Base-by-base conservation (phyloP, 2,113 vertebrate species). In the Cavia aperea region DNA sequence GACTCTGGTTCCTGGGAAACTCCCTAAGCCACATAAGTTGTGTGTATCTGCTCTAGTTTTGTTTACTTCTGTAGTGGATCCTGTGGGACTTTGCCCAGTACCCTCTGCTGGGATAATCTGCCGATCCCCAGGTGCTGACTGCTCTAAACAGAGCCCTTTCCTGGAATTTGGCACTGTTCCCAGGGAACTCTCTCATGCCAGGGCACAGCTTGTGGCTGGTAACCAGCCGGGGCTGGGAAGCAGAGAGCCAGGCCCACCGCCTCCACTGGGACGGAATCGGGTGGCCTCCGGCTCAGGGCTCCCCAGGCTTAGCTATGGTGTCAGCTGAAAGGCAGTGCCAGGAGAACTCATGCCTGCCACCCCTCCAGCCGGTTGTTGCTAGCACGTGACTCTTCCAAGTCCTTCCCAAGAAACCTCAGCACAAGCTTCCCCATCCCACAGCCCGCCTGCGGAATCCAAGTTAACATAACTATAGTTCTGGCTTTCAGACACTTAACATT, bases 321-420 rank as follows among this genome's bases (percentile, higher is more conserved):
- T 39, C 58, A 3, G 0, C 18, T 51, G 70, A 68, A 54, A 63
- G 7, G 0, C 4, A 19, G 0, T 1, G 11, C 46, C 16, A 4
- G 49, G 24, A 18, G 66, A 5, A 29, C 33, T 68, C 79, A 16
- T 23, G 4, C 36, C 62, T 49, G 51, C 51, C 4, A 43, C 39
- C 63, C 51, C 84, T 46, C 1, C 54, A 18, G 21, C 5, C 86
- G 54, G 46, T 33, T 49, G 43, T 29, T 9, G 14, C 26, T 5
- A 31, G 33, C 7, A 31, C 29, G 2, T 2, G 29, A 36, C 70
- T 65, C 79, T 88, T 46, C 82, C 14, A n/a, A 63, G 2, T 13
- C 4, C 51, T 36, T 62, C 51, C 36, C 65, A n/a, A 1, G 24
- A 83, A 72, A 19, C 36, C 75, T 81, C 26, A 5, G 9, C 7